These are phyloP conservation scores for Lapara coniferarum DNA, from an alignment of 2,888 invertebrate genomes.

Conservation along the genomic window DNA sequence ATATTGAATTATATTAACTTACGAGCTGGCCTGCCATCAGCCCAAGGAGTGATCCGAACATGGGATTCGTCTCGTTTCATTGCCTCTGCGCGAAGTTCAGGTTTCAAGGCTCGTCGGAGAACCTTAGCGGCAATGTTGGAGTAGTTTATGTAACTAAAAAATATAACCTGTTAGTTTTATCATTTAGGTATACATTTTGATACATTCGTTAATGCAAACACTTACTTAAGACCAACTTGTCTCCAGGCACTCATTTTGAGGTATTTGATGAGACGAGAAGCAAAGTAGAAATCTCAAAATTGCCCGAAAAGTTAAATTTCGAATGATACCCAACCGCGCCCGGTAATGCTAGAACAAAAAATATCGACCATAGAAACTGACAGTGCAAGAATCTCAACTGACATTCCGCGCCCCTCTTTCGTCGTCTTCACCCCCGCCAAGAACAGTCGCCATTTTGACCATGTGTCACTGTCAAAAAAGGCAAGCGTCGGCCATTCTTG, in stretches of 20 bases:
- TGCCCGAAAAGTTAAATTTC: conserved; percentile 36
- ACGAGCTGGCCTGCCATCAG: conserved; percentile 94
- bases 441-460: too few relatives aligned
- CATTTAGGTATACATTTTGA: conserved; percentile 29
- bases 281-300: conserved; percentile 38
- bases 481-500: too few relatives aligned
- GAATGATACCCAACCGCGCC: conserved; percentile 13
- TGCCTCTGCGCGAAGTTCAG: conserved; percentile 89
- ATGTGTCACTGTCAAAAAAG: too few relatives aligned
- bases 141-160: conserved; percentile 95
- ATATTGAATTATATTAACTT: conserved; percentile 65
- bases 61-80: conserved; percentile 88
- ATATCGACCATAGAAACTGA: too few relatives aligned
- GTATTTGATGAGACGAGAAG: conserved; percentile 27
- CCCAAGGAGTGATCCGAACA: conserved; percentile 94
- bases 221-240: conserved; percentile 93
- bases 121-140: conserved; percentile 96
- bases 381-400: too few relatives aligned
- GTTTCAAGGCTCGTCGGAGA: conserved; percentile 91
- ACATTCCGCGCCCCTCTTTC: too few relatives aligned
- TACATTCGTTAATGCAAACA: conserved; percentile 30
- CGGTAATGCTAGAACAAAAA: too few relatives aligned
- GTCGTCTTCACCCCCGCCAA: too few relatives aligned
- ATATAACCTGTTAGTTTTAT: conserved; percentile 41
- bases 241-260: conserved; percentile 91